Conservation (phyloP, 2,888 invertebrate genomes). For the Oscheius onirici region DNA sequence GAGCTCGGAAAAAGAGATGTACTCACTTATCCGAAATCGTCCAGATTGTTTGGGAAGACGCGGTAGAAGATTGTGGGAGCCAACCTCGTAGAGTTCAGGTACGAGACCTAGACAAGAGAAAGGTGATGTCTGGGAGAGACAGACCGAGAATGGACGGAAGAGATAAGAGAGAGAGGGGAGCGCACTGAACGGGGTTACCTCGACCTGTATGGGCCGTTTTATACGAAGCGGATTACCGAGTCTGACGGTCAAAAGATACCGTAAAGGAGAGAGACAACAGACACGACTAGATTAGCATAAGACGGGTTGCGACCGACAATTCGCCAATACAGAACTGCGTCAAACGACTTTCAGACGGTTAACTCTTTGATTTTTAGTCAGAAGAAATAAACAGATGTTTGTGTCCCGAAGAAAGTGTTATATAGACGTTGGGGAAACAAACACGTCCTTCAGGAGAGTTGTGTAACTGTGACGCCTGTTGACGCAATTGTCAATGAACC, state of each 20-base stretch:
- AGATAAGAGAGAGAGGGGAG: neutral
- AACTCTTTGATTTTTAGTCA: too few relatives aligned
- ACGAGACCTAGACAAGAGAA: slow-evolving; percentile 22
- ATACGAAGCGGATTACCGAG: slow-evolving; percentile 21
- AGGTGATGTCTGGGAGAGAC: neutral
- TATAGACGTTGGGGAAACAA: too few relatives aligned
- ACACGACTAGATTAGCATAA: slow-evolving; percentile 12
- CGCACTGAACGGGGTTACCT: neutral
- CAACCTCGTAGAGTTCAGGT: slow-evolving; percentile 33
- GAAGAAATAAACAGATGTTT: too few relatives aligned
- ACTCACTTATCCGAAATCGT: slow-evolving; percentile 36
- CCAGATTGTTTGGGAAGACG: slow-evolving; percentile 32
- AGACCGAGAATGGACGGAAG: slow-evolving; percentile 7
- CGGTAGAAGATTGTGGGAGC: slow-evolving; percentile 33
- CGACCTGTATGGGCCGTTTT: neutral
- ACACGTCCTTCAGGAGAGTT: too few relatives aligned
- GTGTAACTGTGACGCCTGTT: too few relatives aligned
- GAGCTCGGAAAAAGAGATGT: neutral
- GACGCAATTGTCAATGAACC: too few relatives aligned
- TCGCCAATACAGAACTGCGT: too few relatives aligned
- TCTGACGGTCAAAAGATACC: neutral
- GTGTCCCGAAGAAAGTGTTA: too few relatives aligned
- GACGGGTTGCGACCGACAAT: neutral
- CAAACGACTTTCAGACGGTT: too few relatives aligned
- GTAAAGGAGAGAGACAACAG: slow-evolving; percentile 15